Conservation (phyloP, 2,113 vertebrate genomes). For the Rhineura floridana region DNA sequence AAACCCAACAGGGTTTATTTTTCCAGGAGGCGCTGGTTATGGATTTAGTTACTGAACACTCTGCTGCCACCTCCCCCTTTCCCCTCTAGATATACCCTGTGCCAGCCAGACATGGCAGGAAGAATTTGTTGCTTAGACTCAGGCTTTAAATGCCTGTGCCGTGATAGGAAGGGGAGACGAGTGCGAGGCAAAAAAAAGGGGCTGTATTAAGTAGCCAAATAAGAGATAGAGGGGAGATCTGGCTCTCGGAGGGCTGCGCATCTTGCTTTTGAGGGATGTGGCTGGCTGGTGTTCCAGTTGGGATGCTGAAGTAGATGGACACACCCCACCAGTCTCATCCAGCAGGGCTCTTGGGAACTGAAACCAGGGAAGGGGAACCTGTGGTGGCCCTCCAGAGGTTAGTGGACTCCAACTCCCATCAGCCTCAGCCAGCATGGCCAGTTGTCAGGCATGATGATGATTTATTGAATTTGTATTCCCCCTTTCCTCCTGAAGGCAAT, state of each 20-base stretch:
- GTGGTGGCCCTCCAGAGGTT: no score
- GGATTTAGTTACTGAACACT: neutral
- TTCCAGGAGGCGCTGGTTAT: rapidly evolving
- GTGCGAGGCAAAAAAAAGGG: neutral
- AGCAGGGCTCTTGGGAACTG: no score
- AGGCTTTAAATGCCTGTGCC: neutral
- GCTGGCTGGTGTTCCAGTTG: no score
- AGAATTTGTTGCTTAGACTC: neutral
- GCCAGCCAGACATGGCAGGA: neutral
- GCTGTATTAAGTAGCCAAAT: neutral
- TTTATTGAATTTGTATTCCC: no score
- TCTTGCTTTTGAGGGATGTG: no score
- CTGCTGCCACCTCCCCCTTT: neutral
- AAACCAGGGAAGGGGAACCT: no score
- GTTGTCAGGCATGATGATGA: no score
- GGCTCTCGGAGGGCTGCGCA: neutral
- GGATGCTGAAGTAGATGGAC: no score
- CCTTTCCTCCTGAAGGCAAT: no score
- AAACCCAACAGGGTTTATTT: neutral
- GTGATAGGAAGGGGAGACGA: neutral
- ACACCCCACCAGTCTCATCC: no score
- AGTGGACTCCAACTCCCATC: no score
- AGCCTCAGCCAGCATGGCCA: no score
- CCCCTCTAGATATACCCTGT: neutral
- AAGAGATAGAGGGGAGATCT: neutral